phyloP scores from a whole-genome alignment of 2,888 invertebrate genomes.

The Drosophila barbarae region DNA sequence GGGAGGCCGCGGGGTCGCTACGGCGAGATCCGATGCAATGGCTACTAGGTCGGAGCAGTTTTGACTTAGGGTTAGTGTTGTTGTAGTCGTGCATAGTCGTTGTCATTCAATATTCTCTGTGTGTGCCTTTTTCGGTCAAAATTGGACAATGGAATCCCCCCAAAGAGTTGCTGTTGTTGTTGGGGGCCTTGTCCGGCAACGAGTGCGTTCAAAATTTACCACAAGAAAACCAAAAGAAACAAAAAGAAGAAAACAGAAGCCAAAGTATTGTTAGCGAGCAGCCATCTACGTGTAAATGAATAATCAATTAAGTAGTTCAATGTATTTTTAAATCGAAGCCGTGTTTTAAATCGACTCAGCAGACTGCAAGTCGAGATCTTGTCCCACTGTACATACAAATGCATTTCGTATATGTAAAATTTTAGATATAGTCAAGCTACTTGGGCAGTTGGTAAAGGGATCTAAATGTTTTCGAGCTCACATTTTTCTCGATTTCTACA shows the following conservation, averaged over 20 bases:
- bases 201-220: conserved; percentile 67
- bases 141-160: conserved; percentile 56
- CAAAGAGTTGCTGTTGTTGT: conserved; percentile 44
- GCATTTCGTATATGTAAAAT: conserved; percentile 55
- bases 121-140: conserved; percentile 77
- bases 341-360: conserved; percentile 50
- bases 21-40: conserved; percentile 72
- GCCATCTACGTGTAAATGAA: conserved; percentile 36
- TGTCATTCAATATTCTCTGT: conserved; percentile 71
- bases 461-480: conserved; percentile 27
- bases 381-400: conserved; percentile 72
- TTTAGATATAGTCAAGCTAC: conserved; percentile 32
- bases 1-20: conserved; percentile 55
- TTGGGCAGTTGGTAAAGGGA: conserved; percentile 32
- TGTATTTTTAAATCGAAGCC: conserved; percentile 56
- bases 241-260: conserved; percentile 44
- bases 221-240: conserved; percentile 18
- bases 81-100: conserved; percentile 57
- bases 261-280: conserved; percentile 54
- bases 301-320: conserved; percentile 63
- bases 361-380: conserved; percentile 36
- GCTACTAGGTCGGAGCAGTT: conserved; percentile 51
- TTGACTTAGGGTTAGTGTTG: conserved; percentile 35
- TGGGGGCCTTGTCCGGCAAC: conserved; percentile 51
- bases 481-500: conserved; percentile 20